These are phyloP conservation scores for Ciconia boyciana DNA, from an alignment of 2,113 vertebrate species.

Conservation along the genomic window DNA sequence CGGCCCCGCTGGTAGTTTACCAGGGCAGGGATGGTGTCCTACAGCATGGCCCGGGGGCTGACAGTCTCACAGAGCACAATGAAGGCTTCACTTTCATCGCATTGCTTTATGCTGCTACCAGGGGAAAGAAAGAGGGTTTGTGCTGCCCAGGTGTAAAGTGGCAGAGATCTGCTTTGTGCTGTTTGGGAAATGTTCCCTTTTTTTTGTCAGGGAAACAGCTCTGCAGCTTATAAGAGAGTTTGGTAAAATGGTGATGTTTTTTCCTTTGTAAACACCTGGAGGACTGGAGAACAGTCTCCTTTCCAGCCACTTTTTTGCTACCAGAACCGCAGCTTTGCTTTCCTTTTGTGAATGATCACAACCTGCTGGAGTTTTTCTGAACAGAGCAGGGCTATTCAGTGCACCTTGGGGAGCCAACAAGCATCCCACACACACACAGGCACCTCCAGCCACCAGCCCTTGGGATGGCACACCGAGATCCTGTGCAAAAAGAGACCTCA, in stretches of 20 bases:
- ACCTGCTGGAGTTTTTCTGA: background rate
- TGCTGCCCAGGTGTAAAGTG: background rate
- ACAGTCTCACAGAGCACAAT: background rate
- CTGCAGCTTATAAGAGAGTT: background rate
- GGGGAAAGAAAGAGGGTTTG: background rate
- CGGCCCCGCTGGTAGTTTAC: accelerated
- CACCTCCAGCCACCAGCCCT: background rate
- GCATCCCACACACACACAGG: background rate
- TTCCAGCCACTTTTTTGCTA: background rate
- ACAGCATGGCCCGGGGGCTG: background rate
- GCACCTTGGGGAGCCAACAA: background rate
- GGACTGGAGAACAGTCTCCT: background rate
- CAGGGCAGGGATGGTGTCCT: background rate
- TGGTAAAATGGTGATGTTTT: background rate
- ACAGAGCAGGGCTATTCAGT: background rate
- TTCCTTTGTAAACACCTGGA: background rate
- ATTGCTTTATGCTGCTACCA: background rate
- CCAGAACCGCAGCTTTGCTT: background rate
- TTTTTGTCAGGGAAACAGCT: background rate
- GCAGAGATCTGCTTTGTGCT: background rate
- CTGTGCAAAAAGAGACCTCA: background rate
- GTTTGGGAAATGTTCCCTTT: background rate
- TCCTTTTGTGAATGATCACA: background rate
- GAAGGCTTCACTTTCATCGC: background rate
- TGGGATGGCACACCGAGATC: background rate